A percentile compares a stretch with the other conserved stretches of the same genome.
Conservation (phyloP, 1,140 invertebrate genomes). For the Archivesica marissinica region DNA sequence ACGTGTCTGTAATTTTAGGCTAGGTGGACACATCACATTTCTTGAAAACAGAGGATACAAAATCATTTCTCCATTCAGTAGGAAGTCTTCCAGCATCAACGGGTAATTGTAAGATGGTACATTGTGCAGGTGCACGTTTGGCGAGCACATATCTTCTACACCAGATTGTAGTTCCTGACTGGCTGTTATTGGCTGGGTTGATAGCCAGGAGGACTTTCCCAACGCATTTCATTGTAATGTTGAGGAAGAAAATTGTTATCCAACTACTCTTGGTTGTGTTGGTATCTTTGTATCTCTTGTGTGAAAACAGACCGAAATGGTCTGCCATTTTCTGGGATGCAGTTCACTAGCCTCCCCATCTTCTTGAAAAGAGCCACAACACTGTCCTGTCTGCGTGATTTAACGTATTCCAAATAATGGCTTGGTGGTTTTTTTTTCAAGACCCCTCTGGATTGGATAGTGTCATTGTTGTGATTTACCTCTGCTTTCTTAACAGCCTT, state of each 20-base stretch:
- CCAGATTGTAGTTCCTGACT: too few species aligned
- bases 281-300: too few species aligned
- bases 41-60: slow-evolving; percentile 57
- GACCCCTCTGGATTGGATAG: slow-evolving; percentile 39
- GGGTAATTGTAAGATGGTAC: slow-evolving; percentile 17
- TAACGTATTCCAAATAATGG: slow-evolving; percentile 37
- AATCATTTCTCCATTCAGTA: slow-evolving; percentile 39
- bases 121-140: slow-evolving; percentile 8
- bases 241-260: too few species aligned
- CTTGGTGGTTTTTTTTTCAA: slow-evolving; percentile 26
- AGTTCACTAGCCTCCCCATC: neutral
- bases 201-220: too few species aligned
- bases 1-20: slow-evolving; percentile 52
- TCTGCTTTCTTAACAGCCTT: slow-evolving; percentile 57
- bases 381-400: slow-evolving; percentile 53
- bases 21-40: slow-evolving; percentile 60
- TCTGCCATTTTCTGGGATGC: slow-evolving; percentile 49
- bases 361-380: slow-evolving; percentile 52
- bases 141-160: too few species aligned
- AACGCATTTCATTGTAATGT: too few species aligned
- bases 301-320: too few species aligned
- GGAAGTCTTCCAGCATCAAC: slow-evolving; percentile 24
- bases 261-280: too few species aligned
- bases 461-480: slow-evolving; percentile 29
- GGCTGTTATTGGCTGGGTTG: too few species aligned